Percentiles rank a stretch among this genome's conserved stretches.
Conservation (phyloP, 2,888 invertebrate species). For the Mycalesis mineus region DNA sequence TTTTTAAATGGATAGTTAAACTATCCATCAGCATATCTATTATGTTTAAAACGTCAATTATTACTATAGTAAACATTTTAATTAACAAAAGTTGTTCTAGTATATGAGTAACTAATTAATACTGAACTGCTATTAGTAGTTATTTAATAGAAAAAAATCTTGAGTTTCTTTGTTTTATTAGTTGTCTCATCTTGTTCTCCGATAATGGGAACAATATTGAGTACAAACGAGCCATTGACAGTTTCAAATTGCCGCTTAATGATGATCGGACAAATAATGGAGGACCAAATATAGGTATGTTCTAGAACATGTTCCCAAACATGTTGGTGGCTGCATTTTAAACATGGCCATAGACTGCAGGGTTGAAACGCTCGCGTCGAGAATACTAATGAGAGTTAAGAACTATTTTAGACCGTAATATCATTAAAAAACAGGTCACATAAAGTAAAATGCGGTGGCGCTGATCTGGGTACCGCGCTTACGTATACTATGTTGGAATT, state of each 20-base stretch:
- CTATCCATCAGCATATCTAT: too few species aligned
- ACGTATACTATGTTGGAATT: constrained; percentile 56
- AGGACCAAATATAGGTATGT: constrained; percentile 38
- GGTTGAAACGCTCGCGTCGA: constrained; percentile 38
- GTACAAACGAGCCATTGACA: constrained; percentile 15
- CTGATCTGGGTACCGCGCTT: constrained; percentile 51
- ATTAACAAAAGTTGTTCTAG: too few species aligned
- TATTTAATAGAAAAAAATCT: neutral
- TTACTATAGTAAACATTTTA: too few species aligned
- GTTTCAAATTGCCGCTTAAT: constrained; percentile 30
- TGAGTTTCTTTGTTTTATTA: constrained; percentile 6
- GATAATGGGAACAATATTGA: constrained; percentile 15
- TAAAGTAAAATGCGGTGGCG: constrained; percentile 60
- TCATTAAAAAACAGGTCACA: constrained; percentile 71
- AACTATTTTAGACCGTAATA: constrained; percentile 62
- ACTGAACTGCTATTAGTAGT: too few species aligned
- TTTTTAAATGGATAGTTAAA: too few species aligned
- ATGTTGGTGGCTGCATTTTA: constrained; percentile 42
- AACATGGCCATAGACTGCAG: constrained; percentile 56
- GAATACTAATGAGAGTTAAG: constrained; percentile 65
- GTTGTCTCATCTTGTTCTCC: constrained; percentile 8
- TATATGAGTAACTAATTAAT: too few species aligned
- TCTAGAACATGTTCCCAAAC: constrained; percentile 55
- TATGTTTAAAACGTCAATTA: too few species aligned
- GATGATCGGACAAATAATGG: constrained; percentile 31